Percentiles rank a stretch among this genome's conserved stretches.
These are phyloP conservation scores for Philotrypesis tridentata DNA, from an alignment of 1,140 invertebrate genomes.

Conservation along the genomic window DNA sequence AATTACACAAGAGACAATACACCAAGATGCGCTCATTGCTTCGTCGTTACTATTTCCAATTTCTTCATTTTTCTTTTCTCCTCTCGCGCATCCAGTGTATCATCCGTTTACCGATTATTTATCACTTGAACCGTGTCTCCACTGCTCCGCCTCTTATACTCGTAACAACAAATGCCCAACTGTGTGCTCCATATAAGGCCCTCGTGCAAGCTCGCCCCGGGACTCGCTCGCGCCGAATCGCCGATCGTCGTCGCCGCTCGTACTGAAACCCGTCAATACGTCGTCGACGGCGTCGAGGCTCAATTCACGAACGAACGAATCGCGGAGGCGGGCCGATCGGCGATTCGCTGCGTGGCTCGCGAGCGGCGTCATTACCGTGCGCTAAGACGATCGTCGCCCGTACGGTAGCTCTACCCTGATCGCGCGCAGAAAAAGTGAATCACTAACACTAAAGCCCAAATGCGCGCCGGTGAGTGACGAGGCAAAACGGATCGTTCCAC, in stretches of 20 bases:
- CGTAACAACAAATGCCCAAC: constrained; percentile 74
- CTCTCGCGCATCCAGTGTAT: constrained; percentile 60
- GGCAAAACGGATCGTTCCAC: no score
- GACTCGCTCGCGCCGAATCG: constrained; percentile 53
- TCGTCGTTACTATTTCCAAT: no score
- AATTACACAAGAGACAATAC: constrained; percentile 73
- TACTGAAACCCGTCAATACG: not conserved
- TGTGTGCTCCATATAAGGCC: constrained; percentile 72
- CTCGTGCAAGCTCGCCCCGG: constrained; percentile 60
- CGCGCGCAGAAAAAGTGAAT: constrained; percentile 47
- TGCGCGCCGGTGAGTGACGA: no score
- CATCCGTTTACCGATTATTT: constrained; percentile 65
- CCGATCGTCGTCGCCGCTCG: constrained; percentile 32
- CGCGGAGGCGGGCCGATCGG: constrained; percentile 1
- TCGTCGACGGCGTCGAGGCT: no score
- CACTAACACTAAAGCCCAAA: constrained; percentile 73
- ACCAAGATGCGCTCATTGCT: constrained; percentile 64
- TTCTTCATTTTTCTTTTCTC: constrained; percentile 30
- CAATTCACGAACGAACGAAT: no score
- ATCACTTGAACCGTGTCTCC: constrained; percentile 61
- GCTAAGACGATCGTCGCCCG: constrained; percentile 39
- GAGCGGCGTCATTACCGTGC: constrained; percentile 45
- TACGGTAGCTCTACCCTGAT: not conserved
- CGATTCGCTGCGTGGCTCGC: not conserved
- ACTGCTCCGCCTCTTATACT: constrained; percentile 51